Evolutionary conservation across 2,797 vertebrate species (phyloP).

Genomic region (Ataeniobius toweri): DNA sequence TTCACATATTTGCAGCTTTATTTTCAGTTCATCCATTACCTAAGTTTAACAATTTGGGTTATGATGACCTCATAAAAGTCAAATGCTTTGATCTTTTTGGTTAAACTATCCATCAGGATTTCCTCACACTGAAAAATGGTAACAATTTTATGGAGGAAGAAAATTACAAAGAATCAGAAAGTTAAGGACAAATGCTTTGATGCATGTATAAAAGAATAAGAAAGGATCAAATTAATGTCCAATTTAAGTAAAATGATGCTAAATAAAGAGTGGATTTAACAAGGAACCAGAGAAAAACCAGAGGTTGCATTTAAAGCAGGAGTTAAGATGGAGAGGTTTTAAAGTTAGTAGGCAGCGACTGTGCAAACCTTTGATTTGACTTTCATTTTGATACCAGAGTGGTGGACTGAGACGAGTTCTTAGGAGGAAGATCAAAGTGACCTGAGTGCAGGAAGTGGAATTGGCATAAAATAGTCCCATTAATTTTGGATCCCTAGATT

Average conservation of each 20-base stretch:
- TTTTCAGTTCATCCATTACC: background rate
- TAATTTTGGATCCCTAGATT: conserved; percentile 2
- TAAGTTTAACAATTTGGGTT: background rate
- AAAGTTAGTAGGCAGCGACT: background rate
- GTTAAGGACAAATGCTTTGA: background rate
- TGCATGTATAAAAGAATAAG: background rate
- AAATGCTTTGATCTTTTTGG: background rate
- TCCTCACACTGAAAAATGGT: background rate
- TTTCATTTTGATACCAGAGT: background rate
- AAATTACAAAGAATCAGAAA: background rate
- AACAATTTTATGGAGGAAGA: background rate
- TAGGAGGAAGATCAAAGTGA: background rate
- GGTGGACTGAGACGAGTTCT: background rate
- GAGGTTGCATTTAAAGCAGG: background rate
- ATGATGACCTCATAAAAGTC: background rate
- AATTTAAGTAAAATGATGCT: no score
- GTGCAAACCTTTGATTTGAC: conserved; percentile 2
- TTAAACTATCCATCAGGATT: background rate
- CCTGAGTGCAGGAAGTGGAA: background rate
- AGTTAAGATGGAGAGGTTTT: background rate
- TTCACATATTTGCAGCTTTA: background rate
- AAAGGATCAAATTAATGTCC: background rate
- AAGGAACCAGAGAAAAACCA: background rate
- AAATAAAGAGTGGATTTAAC: background rate
- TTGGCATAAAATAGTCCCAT: conserved; percentile 2